phyloP scores from a whole-genome alignment of 92 coral and sea anemone species.

The Phymanthus crucifer region DNA sequence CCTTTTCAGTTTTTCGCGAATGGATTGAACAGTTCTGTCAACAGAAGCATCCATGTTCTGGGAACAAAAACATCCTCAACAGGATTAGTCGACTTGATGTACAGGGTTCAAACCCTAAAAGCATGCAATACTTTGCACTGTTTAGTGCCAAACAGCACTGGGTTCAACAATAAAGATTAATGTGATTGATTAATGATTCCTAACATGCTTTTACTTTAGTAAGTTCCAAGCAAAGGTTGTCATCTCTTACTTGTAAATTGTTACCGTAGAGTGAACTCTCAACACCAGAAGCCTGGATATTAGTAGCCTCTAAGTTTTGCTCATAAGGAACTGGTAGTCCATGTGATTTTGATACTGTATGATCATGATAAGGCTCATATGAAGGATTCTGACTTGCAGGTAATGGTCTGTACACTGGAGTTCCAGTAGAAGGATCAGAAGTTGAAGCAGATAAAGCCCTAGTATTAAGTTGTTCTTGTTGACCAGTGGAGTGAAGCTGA shows the following conservation, averaged over 20 bases:
- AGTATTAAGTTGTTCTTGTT: neutral
- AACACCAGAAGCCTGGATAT: neutral
- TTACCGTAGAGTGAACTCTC: neutral
- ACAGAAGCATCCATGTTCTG: slow-evolving; percentile 67
- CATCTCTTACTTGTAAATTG: neutral
- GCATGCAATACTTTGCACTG: too few relatives aligned
- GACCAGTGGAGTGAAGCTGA: neutral
- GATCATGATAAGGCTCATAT: neutral
- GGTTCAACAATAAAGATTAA: too few relatives aligned
- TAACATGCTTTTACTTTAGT: neutral
- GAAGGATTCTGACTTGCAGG: neutral
- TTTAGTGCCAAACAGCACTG: too few relatives aligned
- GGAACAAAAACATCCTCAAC: neutral
- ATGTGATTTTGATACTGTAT: neutral
- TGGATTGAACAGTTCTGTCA: slow-evolving; percentile 69
- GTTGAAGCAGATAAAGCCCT: neutral
- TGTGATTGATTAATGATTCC: too few relatives aligned
- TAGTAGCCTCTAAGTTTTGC: neutral
- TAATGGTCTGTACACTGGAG: neutral
- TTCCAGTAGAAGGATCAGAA: neutral
- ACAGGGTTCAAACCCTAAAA: neutral
- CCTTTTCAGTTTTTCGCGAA: slow-evolving; percentile 66
- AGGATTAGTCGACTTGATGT: neutral
- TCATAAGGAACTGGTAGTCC: neutral
- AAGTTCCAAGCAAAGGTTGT: neutral